Evolutionary conservation across 1,140 invertebrate genomes (phyloP).

Genomic region (Zaprionus davidi): DNA sequence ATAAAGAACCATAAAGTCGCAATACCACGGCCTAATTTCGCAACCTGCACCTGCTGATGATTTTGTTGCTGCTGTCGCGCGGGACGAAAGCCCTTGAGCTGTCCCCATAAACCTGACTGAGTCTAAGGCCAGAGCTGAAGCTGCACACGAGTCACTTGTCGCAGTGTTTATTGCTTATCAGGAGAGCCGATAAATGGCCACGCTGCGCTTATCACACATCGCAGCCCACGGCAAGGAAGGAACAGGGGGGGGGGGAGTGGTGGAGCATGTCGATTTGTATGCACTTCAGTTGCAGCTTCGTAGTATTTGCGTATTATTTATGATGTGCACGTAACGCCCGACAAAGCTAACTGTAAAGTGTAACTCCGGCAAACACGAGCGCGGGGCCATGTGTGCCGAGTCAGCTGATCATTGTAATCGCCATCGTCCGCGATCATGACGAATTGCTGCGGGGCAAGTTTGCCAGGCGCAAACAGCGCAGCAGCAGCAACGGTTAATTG

Average conservation of each 20-base stretch:
- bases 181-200: slow-evolving; percentile 8
- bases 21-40: slow-evolving; percentile 17
- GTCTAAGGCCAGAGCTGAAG: background rate
- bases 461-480: slow-evolving; percentile 2
- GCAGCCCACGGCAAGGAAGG: background rate
- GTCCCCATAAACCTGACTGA: slow-evolving; percentile 29
- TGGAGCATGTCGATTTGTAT: slow-evolving; percentile 35
- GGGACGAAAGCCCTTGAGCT: slow-evolving; percentile 11
- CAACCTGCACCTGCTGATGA: background rate
- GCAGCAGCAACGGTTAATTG: slow-evolving; percentile 1
- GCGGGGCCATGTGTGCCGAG: background rate
- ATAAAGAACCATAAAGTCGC: slow-evolving; percentile 16
- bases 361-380: slow-evolving; percentile 30
- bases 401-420: slow-evolving; percentile 42
- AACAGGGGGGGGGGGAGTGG: background rate
- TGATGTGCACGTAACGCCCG: slow-evolving; percentile 37
- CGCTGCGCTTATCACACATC: slow-evolving; percentile 12
- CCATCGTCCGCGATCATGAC: slow-evolving; percentile 46
- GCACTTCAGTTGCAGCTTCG: slow-evolving; percentile 27
- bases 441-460: slow-evolving; percentile 35
- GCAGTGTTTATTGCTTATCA: slow-evolving; percentile 1
- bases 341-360: slow-evolving; percentile 42
- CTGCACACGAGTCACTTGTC: background rate
- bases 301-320: slow-evolving; percentile 34
- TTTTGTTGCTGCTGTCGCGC: background rate